Evolutionary conservation across 2,113 vertebrate species (phyloP).

Genomic region (Tor tambroides): DNA sequence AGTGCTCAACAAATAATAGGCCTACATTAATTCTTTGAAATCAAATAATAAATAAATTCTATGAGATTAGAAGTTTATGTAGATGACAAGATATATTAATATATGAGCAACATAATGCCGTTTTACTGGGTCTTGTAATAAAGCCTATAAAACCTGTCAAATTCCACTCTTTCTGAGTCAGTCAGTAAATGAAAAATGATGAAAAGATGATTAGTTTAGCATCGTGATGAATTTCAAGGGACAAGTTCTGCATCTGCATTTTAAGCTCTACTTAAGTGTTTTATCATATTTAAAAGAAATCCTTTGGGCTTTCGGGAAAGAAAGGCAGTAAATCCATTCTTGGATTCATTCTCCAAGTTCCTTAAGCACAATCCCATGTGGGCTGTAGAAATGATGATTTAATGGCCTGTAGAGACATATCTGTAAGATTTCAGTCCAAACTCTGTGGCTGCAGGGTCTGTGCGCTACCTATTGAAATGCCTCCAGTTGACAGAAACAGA

Average conservation of each 20-base stretch:
- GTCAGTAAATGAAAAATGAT: neutral
- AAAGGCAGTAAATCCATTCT: conserved; percentile 46
- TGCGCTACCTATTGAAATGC: conserved; percentile 56
- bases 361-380: conserved; percentile 48
- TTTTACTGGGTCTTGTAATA: neutral
- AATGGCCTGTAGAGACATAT: conserved; percentile 36
- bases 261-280: neutral
- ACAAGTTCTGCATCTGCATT: conserved; percentile 9
- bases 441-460: conserved; percentile 52
- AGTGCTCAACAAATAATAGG: neutral
- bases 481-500: conserved; percentile 49
- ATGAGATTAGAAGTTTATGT: neutral
- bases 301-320: conserved; percentile 17
- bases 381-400: conserved; percentile 54
- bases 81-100: neutral
- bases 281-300: neutral
- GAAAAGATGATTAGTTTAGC: conserved; percentile 2
- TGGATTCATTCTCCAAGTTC: conserved; percentile 38
- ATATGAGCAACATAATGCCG: neutral
- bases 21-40: neutral
- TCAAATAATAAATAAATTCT: neutral
- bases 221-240: neutral
- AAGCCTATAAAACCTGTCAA: neutral
- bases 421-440: conserved; percentile 51
- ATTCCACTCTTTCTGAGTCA: neutral